Conservation (phyloP, 2,113 vertebrate genomes). For the Anoplopoma fimbria region DNA sequence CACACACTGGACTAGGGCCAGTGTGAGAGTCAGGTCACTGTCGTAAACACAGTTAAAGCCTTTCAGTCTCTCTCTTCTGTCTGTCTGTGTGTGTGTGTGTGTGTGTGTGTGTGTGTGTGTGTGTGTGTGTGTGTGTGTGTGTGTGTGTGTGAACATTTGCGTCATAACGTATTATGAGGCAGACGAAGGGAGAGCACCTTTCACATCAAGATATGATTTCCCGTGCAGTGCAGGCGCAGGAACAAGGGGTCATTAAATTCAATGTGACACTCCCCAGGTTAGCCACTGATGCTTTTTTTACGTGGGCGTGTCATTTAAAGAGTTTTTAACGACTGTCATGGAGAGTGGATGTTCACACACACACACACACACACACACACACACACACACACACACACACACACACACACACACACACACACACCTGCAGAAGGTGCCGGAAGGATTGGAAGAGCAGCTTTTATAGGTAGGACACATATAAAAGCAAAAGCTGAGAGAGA, state of each 20-base stretch:
- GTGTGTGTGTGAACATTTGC: constrained; percentile 46
- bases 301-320: constrained; percentile 78
- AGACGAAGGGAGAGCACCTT: constrained; percentile 67
- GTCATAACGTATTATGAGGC: constrained; percentile 67
- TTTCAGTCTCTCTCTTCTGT: constrained; percentile 51
- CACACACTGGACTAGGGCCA: constrained; percentile 63
- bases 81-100: constrained; percentile 9
- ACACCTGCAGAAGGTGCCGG: constrained; percentile 1
- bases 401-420: constrained; percentile 16
- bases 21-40: constrained; percentile 56
- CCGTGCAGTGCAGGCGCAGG: constrained; percentile 41
- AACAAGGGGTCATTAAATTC: constrained; percentile 81
- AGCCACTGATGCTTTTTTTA: constrained; percentile 72
- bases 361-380: constrained; percentile 33
- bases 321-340: constrained; percentile 77
- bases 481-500: constrained; percentile 38
- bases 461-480: constrained; percentile 53
- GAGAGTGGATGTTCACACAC: constrained; percentile 49
- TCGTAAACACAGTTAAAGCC: constrained; percentile 78
- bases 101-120: constrained; percentile 2
- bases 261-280: constrained; percentile 81
- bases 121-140: too few species aligned
- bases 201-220: constrained; percentile 73
- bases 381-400: constrained; percentile 8
- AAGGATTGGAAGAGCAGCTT: constrained; percentile 48